Evolutionary conservation across 2,888 invertebrate species (phyloP), one percentile per base, ranked within the genome.

Genomic region (Ectemnius cavifrons): DNA sequence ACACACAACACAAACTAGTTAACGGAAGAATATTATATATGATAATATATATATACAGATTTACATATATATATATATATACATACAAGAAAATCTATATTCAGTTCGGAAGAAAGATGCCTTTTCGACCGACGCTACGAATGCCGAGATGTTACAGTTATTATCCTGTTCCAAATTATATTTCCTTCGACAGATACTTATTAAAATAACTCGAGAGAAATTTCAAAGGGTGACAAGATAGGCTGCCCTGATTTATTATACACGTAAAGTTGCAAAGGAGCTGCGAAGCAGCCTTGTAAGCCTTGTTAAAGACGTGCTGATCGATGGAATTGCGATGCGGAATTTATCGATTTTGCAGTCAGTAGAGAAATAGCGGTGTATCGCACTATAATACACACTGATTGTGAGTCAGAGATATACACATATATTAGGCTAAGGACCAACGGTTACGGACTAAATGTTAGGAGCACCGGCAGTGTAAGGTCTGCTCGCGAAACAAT

Each of bases 101-200:
- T 67, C 61, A 57, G 66, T 69, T 76, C 69, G 63, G 58, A 63
- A 23, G 37, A 57, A 14, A 56, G 49, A 66, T 49, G 23, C 63
- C 45, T 61, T 61, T 63, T 14, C 66, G 69, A 61, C 45, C 69
- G 49, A 61, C 13, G n/a, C 8, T 13, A 45, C 27, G 37, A 52
- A 64, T n/a, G 67, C 69, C 67, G 47, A 61, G 45, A 63, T 46
- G 60, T 71, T 77, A 65, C 60, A n/a, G 71, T 68, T 75, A 56
- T 37, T 37, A 72, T 63, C 60, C 73, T 63, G 64, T 20, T 67
- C 70, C 59, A 73, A 59, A 77, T 73, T 77, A 69, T 76, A 76
- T 76, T 73, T 65, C 37, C 37, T 37, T 37, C 37, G 37, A 37
- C 37, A 37, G 37, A 37, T 37, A 37, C 37, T 11, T 37, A 37